Base-by-base conservation (phyloP, 2,888 invertebrate species). In the Drosophila histrio region DNA sequence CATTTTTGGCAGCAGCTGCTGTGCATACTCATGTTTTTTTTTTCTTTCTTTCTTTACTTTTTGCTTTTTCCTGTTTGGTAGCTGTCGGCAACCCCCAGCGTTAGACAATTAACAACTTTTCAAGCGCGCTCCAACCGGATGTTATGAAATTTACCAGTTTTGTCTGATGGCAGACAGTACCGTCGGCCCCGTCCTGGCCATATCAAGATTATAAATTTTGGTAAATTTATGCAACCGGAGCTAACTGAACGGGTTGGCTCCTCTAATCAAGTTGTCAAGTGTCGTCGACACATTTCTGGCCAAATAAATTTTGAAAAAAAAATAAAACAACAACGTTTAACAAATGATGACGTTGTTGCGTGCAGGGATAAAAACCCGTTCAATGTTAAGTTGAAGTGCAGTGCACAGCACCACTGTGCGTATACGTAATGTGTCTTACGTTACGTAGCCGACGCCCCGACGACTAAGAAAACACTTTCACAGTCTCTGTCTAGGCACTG, bases 71-170 rank as follows among this genome's bases (percentile, higher is more conserved):
- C 76, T 80, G 68, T 52, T 76, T 44, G 32, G 41, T 49, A 32
- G 43, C 56, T 19, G 60, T 70, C 47, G 64, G 72, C 72, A 64
- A 70, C 71, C 76, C 69, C 74, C 69, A 65, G 58, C 77, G 36
- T 53, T 59, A 34, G 80, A 77, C 86, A 87, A 87, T 87, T 84
- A 85, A 83, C 88, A 75, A 79, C 88, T 75, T 87, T 87, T 87
- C 82, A 87, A 87, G 88, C 87, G 71, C 81, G 79, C 79, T 77
- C 24, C 66, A 86, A 89, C 89, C 87, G 88, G 88, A 87, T 80
- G 72, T 87, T 87, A 87, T 87, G 87, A 87, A 87, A 87, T 84
- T 88, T 49, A 60, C 88, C 81, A 83, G 83, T 88, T 86, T 61
- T 53, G 58, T 65, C 19, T 52, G 28, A n/a, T 22, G 15, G 22